phyloP scores from a whole-genome alignment of 1,140 invertebrate species.

The Elysia chlorotica region DNA sequence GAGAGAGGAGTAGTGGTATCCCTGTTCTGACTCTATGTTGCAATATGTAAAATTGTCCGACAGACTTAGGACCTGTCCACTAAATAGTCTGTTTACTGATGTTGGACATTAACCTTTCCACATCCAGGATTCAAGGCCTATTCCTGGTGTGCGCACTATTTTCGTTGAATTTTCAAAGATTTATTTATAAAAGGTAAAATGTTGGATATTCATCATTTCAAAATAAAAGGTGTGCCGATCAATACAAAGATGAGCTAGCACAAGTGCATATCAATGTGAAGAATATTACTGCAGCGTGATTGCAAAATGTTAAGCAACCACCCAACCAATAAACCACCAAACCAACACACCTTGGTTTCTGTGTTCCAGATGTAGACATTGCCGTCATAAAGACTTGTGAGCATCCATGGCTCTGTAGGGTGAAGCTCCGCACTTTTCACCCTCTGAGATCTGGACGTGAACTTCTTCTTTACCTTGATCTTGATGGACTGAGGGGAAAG shows the following conservation, averaged over 20 bases:
- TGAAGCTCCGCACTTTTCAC: conserved; percentile 98
- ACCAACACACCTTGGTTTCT: conserved; percentile 76
- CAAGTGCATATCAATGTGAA: background rate
- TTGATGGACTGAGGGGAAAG: conserved; percentile 87
- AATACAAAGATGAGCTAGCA: background rate
- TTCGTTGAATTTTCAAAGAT: no score
- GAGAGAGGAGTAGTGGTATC: no score
- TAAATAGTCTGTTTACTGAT: no score
- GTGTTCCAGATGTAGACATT: conserved; percentile 99
- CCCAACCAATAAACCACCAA: background rate
- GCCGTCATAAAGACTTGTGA: conserved; percentile 96
- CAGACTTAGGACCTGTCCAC: no score
- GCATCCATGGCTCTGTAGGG: conserved; percentile 97
- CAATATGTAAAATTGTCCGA: no score
- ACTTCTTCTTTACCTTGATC: conserved; percentile 95
- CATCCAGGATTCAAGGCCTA: no score
- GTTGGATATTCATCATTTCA: no score
- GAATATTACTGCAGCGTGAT: background rate
- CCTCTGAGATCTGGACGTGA: conserved; percentile 94
- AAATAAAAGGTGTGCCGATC: background rate
- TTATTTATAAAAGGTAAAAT: no score
- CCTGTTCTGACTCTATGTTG: no score
- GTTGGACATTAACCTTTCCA: no score
- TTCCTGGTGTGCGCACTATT: background rate
- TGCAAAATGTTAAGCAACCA: background rate